phyloP scores from a whole-genome alignment of 2,888 invertebrate species.

The Lingula anatina region DNA sequence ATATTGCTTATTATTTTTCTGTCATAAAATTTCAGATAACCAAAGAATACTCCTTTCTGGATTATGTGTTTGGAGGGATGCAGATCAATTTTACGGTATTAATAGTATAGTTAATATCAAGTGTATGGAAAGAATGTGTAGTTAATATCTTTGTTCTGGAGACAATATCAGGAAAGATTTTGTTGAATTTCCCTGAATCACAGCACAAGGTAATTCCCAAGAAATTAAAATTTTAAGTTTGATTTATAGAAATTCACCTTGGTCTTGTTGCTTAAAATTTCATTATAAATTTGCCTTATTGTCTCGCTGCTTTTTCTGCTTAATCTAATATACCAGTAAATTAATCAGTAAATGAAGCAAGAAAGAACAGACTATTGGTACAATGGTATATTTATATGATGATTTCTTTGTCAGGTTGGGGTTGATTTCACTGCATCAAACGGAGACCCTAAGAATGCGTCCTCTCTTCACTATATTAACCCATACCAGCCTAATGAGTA shows the following conservation, averaged over 20 bases:
- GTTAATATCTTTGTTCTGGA: too few species aligned
- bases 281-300: not conserved
- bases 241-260: not conserved
- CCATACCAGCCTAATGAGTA: constrained; percentile 46
- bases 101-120: too few species aligned
- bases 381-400: not conserved
- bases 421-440: constrained; percentile 51
- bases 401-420: constrained; percentile 32
- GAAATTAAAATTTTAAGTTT: too few species aligned
- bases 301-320: not conserved
- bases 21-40: constrained; percentile 18
- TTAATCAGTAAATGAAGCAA: too few species aligned
- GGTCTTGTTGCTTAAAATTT: not conserved
- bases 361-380: too few species aligned
- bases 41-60: constrained; percentile 40
- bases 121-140: too few species aligned
- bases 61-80: constrained; percentile 48
- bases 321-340: not conserved
- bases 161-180: too few species aligned
- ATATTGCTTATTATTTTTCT: not conserved
- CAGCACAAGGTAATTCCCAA: too few species aligned
- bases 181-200: too few species aligned
- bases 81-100: constrained; percentile 50
- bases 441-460: constrained; percentile 36
- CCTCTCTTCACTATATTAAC: constrained; percentile 47